Base-by-base conservation (phyloP, 2,888 invertebrate species). In the Allophyes oxyacanthae region DNA sequence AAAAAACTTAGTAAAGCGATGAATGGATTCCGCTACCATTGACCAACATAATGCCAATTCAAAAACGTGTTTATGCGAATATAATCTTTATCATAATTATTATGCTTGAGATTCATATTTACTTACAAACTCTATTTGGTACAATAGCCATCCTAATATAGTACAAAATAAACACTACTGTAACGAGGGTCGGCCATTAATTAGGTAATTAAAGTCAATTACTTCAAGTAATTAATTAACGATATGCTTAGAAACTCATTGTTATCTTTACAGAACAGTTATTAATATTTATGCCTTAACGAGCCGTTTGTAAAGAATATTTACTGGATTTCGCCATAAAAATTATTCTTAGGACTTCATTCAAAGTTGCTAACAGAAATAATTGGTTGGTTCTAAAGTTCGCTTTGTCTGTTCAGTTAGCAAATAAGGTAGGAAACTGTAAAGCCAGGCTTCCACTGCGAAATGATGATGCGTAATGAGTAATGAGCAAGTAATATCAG, bases 121-220 rank as follows among this genome's bases (percentile, higher is more conserved):
- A 66, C 55, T 66, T 67, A 66, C 55, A 55, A 66, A 66, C 44
- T 49, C 38, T 61, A n/a, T n/a, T n/a, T 62, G 67, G 67, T 55
- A 67, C 51, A 67, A 36, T 36, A 37, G 41, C 51, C 51, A 62
- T 67, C 44, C 56, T 66, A 66, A 62, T 67, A 62, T 52, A 51
- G 42, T 40, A 28, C 15, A 4, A 20, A 20, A 3, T 20, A 20
- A 20, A 20, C 4, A 20, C 20, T 15, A 33, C 30, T 26, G 30
- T 49, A 40, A 44, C 38, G 26, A 37, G 61, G 51, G 9, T n/a
- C n/a, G n/a, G 10, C 20, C 36, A 55, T 55, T 49, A 61, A n/a
- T 32, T 26, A 6, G 37, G 41, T 51, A 51, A 61, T 65, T 64
- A 49, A 34, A 61, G 33, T 45, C 26, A 49, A 61, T 55, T 38